phyloP scores from a whole-genome alignment of 2,888 invertebrate genomes.

The Hecatera dysodea region DNA sequence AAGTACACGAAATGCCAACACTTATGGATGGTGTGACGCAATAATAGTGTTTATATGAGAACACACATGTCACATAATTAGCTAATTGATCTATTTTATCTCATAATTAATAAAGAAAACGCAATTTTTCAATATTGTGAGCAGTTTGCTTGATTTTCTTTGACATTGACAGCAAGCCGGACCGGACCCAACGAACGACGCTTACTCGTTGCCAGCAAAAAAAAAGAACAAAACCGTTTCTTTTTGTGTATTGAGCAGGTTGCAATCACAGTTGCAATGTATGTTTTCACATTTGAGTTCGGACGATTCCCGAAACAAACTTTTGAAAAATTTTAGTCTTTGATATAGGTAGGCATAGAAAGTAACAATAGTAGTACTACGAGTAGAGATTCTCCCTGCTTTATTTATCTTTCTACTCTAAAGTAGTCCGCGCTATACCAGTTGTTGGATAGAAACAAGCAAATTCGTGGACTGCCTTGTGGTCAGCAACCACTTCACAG shows the following conservation, averaged over 20 bases:
- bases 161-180: slow-evolving; percentile 69
- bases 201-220: slow-evolving; percentile 47
- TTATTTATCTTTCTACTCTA: too few relatives aligned
- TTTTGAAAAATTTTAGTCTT: too few relatives aligned
- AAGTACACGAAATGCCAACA: slow-evolving; percentile 23
- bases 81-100: slow-evolving; percentile 36
- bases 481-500: too few relatives aligned
- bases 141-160: slow-evolving; percentile 52
- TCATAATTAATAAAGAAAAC: slow-evolving; percentile 58
- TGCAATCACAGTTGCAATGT: too few relatives aligned
- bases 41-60: slow-evolving; percentile 19
- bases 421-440: too few relatives aligned
- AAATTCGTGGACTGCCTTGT: too few relatives aligned
- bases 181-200: slow-evolving; percentile 41
- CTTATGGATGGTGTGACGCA: slow-evolving; percentile 21
- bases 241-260: not conserved
- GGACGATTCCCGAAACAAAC: too few relatives aligned
- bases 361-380: too few relatives aligned
- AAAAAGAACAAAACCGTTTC: not conserved
- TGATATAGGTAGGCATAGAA: too few relatives aligned
- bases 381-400: too few relatives aligned
- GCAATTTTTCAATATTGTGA: slow-evolving; percentile 37
- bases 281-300: not conserved
- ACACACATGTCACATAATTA: slow-evolving; percentile 52
- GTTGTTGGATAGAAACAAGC: too few relatives aligned